These are phyloP conservation scores for Callionymus lyra DNA, from an alignment of 2,113 vertebrate species.

Conservation along the genomic window DNA sequence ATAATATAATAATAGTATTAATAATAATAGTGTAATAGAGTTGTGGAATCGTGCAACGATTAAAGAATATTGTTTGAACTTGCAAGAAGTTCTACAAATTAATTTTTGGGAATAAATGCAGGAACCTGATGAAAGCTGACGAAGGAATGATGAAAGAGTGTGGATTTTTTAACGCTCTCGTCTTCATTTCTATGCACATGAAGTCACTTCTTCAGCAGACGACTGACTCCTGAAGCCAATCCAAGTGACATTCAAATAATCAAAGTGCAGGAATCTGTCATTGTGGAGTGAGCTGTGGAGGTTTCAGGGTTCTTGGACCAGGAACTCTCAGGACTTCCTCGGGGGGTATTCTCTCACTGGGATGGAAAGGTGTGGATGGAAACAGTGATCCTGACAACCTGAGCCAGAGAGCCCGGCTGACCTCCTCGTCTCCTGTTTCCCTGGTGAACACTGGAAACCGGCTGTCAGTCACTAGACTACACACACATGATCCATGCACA, in stretches of 20 bases:
- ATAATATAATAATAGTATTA: too few relatives aligned
- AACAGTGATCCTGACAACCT: slow-evolving; percentile 50
- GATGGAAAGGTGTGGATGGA: slow-evolving; percentile 48
- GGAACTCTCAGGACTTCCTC: background rate
- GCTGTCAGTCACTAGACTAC: slow-evolving; percentile 27
- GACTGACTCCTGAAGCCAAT: slow-evolving; percentile 17
- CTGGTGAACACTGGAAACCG: slow-evolving; percentile 50
- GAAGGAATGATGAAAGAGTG: too few relatives aligned
- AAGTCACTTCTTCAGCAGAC: slow-evolving; percentile 19
- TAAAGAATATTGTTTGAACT: too few relatives aligned
- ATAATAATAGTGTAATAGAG: too few relatives aligned
- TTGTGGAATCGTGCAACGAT: too few relatives aligned
- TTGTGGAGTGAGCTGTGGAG: slow-evolving; percentile 10
- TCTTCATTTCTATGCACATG: slow-evolving; percentile 5
- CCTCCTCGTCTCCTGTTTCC: slow-evolving; percentile 49
- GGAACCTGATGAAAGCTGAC: too few relatives aligned
- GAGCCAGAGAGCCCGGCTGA: slow-evolving; percentile 35
- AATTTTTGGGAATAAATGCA: too few relatives aligned
- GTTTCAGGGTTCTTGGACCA: slow-evolving; percentile 4
- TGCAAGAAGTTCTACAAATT: too few relatives aligned
- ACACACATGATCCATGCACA: slow-evolving; percentile 12
- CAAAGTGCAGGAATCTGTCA: slow-evolving; percentile 9
- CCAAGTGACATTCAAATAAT: slow-evolving; percentile 26
- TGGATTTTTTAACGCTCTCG: too few relatives aligned
- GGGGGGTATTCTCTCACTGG: slow-evolving; percentile 3